These are phyloP conservation scores for Psittacula derbiana DNA, from an alignment of 2,797 vertebrate genomes.

Conservation along the genomic window DNA sequence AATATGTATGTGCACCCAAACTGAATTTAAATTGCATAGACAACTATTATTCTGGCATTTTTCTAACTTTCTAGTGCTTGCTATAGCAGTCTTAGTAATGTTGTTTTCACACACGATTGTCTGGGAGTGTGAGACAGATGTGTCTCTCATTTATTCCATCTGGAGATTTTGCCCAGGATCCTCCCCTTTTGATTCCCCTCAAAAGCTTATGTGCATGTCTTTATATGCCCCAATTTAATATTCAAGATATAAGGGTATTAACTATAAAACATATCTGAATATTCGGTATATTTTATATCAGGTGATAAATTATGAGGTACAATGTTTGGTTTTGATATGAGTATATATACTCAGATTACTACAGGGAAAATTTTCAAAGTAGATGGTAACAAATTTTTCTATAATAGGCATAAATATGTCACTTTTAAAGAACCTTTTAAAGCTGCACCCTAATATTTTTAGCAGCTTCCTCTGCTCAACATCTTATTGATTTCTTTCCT, in stretches of 20 bases:
- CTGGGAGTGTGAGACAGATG: neutral
- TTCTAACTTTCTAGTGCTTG: neutral
- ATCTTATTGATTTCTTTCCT: neutral
- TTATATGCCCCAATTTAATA: neutral
- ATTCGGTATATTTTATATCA: neutral
- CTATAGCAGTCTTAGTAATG: neutral
- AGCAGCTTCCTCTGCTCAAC: neutral
- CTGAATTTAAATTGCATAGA: neutral
- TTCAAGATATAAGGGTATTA: neutral
- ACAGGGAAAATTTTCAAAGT: neutral
- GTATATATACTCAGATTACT: neutral
- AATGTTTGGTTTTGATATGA: neutral
- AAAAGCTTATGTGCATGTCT: neutral
- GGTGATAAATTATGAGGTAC: neutral
- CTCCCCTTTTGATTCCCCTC: neutral
- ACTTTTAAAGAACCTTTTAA: neutral
- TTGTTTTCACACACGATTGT: neutral
- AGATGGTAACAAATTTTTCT: neutral
- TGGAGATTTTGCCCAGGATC: neutral
- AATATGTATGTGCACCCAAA: rapidly evolving
- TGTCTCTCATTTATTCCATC: neutral
- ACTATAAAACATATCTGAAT: neutral
- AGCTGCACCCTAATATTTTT: neutral
- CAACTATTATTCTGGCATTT: neutral
- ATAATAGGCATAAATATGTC: neutral